Evolutionary conservation across 2,113 vertebrate genomes (phyloP).

Genomic region (Lathamus discolor): DNA sequence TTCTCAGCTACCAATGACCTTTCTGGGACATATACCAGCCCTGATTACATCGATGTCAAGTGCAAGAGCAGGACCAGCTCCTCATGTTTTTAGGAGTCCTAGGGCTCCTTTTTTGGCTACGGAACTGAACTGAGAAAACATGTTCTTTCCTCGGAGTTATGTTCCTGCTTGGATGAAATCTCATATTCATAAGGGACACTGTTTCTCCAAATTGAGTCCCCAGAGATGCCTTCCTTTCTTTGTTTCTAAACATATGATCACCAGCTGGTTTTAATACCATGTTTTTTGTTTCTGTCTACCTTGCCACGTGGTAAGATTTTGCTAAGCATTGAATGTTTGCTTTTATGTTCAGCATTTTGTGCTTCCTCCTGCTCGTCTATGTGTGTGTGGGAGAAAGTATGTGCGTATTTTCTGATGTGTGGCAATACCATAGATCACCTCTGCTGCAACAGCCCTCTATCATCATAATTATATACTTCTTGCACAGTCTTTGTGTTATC

Average conservation of each 20-base stretch:
- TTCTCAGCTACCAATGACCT: not conserved
- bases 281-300: not conserved
- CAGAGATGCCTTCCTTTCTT: not conserved
- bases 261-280: not conserved
- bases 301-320: not conserved
- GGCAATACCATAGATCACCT: not conserved
- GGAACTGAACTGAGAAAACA: not conserved
- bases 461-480: not conserved
- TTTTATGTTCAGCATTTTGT: not conserved
- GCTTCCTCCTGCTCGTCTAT: not conserved
- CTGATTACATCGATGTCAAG: not conserved
- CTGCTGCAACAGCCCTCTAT: not conserved
- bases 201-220: not conserved
- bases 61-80: not conserved
- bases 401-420: not conserved
- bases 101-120: slow-evolving; percentile 39
- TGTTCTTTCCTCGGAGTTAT: not conserved
- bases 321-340: not conserved
- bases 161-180: not conserved
- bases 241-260: slow-evolving; percentile 2
- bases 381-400: not conserved
- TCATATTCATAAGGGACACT: not conserved
- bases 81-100: not conserved
- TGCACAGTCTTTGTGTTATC: not conserved
- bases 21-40: not conserved